These are phyloP conservation scores for Reticulitermes speratus DNA, from an alignment of 1,140 invertebrate species.

Conservation along the genomic window DNA sequence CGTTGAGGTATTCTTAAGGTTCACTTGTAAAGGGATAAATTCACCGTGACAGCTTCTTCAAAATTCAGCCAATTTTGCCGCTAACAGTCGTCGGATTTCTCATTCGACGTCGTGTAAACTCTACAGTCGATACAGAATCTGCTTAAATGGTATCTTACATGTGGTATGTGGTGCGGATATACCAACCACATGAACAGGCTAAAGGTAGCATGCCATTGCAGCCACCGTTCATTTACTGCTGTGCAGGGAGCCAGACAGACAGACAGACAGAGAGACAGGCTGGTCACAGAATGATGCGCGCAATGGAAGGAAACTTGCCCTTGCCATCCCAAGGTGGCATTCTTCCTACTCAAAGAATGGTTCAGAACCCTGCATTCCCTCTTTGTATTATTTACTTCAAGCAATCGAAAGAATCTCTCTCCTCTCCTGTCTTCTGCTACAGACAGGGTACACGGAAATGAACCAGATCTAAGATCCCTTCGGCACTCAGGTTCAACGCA, in stretches of 20 bases:
- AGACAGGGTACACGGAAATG: not conserved
- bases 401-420: not conserved
- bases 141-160: no score
- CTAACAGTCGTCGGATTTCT: no score
- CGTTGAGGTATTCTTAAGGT: no score
- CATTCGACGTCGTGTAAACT: no score
- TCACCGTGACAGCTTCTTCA: no score
- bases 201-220: no score
- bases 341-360: not conserved
- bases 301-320: not conserved
- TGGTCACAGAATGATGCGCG: not conserved
- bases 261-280: not conserved
- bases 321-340: slow-evolving; percentile 35
- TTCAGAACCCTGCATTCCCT: not conserved
- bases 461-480: not conserved
- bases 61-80: no score
- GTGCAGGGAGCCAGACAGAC: not conserved
- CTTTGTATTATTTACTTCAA: not conserved
- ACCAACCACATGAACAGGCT: no score
- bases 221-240: no score
- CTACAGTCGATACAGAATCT: no score
- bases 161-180: no score
- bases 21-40: no score
- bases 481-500: not conserved
- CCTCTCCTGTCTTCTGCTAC: not conserved